Evolutionary conservation across 2,888 invertebrate genomes (phyloP), one percentile per base, ranked within the genome.

Genomic region (Morinoia aosen): DNA sequence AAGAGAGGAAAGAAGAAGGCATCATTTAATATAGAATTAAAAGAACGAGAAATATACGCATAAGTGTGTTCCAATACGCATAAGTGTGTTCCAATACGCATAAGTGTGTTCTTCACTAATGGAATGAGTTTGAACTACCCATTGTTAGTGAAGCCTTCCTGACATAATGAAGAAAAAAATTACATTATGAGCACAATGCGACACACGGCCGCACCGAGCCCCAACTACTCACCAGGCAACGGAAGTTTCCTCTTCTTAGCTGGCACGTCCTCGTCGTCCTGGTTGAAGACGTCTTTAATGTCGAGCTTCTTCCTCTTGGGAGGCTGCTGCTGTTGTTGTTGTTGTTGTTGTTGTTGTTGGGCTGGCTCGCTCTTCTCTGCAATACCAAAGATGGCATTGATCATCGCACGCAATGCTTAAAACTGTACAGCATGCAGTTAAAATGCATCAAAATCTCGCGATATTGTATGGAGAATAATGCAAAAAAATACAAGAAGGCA

Each of bases 261-360:
- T 25, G 97, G 97, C 95, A 97, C 97, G 95, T 97, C 97, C 96
- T 97, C 97, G 96, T 98, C 98, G 97, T 98, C 98, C 96, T 98
- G 98, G 97, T 98, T 98, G 97, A 99, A 99, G 8, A 99, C 98
- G 97, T 98, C 98, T 96, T 98, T 98, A 0, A 99, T 98, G 97
- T 98, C 98, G 96, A 98, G 98, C 97, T 98, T 98, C 97, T 98
- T 98, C 97, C 98, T 97, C 95, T 96, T 96, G 25, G 96, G 96
- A 39, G 96, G 96, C 48, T 96, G 96, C 10, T 93, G 96, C 57
- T 96, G 95, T 48, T 48, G 95, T 0, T 57, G 39, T n/a, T 96
- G 95, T 48, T 48, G 96, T 39, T 96, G 96, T 5, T 93, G 96
- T 57, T 96, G 95, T 48, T 48, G 95, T 0, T 57, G 39, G 25